phyloP scores from a whole-genome alignment of 2,888 invertebrate species.

The Orthosia gracilis region DNA sequence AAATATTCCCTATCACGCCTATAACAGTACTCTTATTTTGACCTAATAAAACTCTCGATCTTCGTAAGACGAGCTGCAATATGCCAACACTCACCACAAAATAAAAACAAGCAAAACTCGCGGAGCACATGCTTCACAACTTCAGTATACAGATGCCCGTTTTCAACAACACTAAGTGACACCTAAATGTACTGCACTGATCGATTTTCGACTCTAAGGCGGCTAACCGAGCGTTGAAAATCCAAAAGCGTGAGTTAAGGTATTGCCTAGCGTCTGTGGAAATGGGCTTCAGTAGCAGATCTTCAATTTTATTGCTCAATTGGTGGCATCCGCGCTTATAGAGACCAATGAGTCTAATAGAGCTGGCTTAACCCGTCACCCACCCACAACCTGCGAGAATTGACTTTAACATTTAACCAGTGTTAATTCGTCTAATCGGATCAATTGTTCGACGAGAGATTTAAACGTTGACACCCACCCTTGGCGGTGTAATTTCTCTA shows the following conservation, averaged over 20 bases:
- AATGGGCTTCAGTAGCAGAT: conserved; percentile 57
- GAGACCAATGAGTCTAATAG: conserved; percentile 73
- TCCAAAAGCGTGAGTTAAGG: neutral
- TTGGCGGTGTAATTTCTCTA: conserved; percentile 19
- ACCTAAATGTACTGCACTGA: neutral
- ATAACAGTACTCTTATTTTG: no score
- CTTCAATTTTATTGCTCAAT: conserved; percentile 86
- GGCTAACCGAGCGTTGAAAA: neutral
- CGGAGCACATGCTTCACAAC: conserved; percentile 62
- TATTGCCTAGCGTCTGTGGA: neutral
- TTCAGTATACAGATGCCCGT: conserved; percentile 33
- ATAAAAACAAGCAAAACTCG: conserved; percentile 42
- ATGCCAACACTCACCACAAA: conserved; percentile 29
- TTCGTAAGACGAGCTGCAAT: conserved; percentile 16
- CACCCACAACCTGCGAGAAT: conserved; percentile 57
- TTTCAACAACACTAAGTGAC: neutral
- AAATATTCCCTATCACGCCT: neutral
- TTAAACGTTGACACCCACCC: conserved; percentile 69
- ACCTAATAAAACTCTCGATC: conserved; percentile 8
- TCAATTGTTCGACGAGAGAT: conserved; percentile 70
- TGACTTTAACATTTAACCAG: conserved; percentile 65
- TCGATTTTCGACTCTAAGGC: neutral
- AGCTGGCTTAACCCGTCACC: conserved; percentile 70
- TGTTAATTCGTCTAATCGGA: conserved; percentile 62
- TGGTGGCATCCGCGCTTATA: conserved; percentile 83